A percentile compares a stretch with the other conserved stretches of the same genome.
Evolutionary conservation across 2,888 invertebrate genomes (phyloP).

Genomic region (Pollenia angustigena): DNA sequence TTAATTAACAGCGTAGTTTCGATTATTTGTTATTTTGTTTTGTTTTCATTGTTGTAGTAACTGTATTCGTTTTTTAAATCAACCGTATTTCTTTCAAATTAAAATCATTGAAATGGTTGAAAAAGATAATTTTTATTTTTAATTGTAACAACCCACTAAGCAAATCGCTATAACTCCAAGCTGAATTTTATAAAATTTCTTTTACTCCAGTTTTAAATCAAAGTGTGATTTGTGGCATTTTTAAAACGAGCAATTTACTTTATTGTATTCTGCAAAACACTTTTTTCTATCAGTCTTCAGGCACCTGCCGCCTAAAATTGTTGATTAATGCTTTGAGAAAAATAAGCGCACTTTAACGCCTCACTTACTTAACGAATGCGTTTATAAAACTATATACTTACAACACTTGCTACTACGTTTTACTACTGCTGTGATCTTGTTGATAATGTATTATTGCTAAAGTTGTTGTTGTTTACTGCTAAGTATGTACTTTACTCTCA

Average conservation of each 20-base stretch:
- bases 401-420: slow-evolving; percentile 3
- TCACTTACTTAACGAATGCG: slow-evolving; percentile 50
- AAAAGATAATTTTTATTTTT: not conserved
- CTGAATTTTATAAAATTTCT: not conserved
- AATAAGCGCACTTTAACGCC: slow-evolving; percentile 61
- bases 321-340: slow-evolving; percentile 52
- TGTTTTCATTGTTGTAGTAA: not conserved
- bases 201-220: slow-evolving; percentile 4
- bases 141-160: not conserved
- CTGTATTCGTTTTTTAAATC: slow-evolving; percentile 1
- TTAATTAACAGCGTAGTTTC: slow-evolving; percentile 42
- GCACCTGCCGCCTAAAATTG: slow-evolving; percentile 50
- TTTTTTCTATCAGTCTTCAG: slow-evolving; percentile 12
- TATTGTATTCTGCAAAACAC: not conserved
- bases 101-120: not conserved
- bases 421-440: slow-evolving; percentile 49
- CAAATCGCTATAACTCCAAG: not conserved
- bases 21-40: slow-evolving; percentile 6
- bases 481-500: not conserved
- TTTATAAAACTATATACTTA: slow-evolving; percentile 6
- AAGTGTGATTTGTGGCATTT: not conserved
- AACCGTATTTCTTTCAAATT: not conserved
- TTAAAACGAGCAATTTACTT: slow-evolving; percentile 10
- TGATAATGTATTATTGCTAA: slow-evolving; percentile 34
- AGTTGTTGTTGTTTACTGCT: not conserved